Evolutionary conservation across 2,888 invertebrate genomes (phyloP).

Genomic region (Thymelicus sylvestris): DNA sequence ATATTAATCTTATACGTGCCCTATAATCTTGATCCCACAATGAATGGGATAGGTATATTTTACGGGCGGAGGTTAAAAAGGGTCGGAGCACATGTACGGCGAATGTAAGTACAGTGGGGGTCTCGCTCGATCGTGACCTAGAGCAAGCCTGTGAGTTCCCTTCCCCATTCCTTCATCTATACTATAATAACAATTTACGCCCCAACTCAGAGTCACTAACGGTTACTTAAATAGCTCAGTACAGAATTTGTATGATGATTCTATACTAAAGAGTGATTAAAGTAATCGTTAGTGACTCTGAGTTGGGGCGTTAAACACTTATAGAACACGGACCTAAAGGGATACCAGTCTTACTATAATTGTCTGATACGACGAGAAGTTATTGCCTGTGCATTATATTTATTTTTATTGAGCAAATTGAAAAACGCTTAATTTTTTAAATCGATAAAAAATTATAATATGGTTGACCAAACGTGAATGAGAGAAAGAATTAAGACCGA

Average conservation of each 20-base stretch:
- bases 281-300: too few relatives aligned
- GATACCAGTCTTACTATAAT: too few relatives aligned
- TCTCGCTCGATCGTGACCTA: conserved; percentile 29
- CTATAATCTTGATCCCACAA: conserved; percentile 30
- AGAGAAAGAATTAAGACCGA: too few relatives aligned
- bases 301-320: too few relatives aligned
- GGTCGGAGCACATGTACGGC: conserved; percentile 31
- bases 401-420: neutral
- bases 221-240: too few relatives aligned
- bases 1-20: conserved; percentile 22
- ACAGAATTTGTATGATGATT: too few relatives aligned
- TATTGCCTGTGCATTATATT: too few relatives aligned
- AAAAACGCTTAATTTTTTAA: neutral
- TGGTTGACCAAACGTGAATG: too few relatives aligned
- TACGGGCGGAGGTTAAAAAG: conserved; percentile 33
- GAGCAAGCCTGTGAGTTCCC: conserved; percentile 7
- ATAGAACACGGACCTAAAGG: too few relatives aligned
- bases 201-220: too few relatives aligned
- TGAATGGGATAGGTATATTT: conserved; percentile 38
- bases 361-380: too few relatives aligned
- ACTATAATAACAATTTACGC: neutral
- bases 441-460: neutral
- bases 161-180: conserved; percentile 22
- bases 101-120: conserved; percentile 15
- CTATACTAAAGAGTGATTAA: too few relatives aligned